Percentiles rank a stretch among this genome's conserved stretches.
Evolutionary conservation across 1,140 invertebrate species (phyloP).

Genomic region (Geopemphigus sp.): DNA sequence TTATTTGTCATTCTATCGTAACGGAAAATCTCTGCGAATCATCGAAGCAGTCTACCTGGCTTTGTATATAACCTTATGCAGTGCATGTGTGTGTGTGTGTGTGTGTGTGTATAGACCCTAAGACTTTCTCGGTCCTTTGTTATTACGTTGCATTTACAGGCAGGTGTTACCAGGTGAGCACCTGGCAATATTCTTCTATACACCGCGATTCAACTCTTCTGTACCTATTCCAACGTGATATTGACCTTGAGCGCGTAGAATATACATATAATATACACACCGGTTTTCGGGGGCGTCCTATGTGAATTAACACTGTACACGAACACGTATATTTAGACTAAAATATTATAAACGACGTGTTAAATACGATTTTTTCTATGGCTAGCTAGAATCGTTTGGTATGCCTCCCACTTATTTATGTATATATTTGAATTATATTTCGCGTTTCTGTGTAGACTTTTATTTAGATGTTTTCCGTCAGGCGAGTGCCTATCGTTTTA

Average conservation of each 20-base stretch:
- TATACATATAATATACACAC: background rate
- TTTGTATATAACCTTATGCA: no score
- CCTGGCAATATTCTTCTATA: constrained; percentile 38
- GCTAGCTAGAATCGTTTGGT: background rate
- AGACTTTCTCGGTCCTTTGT: constrained; percentile 1
- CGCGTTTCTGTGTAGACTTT: no score
- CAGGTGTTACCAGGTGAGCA: constrained; percentile 46
- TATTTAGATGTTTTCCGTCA: no score
- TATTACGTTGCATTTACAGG: background rate
- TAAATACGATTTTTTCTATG: background rate
- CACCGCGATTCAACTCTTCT: constrained; percentile 7
- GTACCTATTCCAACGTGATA: background rate
- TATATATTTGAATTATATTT: no score
- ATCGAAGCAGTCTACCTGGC: no score
- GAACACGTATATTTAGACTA: background rate
- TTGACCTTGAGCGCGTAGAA: constrained; percentile 40
- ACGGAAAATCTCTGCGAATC: no score
- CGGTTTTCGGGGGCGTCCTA: background rate
- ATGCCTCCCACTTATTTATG: no score
- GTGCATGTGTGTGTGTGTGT: no score
- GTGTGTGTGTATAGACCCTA: background rate
- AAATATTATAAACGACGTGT: background rate
- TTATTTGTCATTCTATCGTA: no score
- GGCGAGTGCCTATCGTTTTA: no score
- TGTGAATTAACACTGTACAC: background rate